Evolutionary conservation across 2,113 vertebrate species (phyloP).

Genomic region (Microtus richardsoni): DNA sequence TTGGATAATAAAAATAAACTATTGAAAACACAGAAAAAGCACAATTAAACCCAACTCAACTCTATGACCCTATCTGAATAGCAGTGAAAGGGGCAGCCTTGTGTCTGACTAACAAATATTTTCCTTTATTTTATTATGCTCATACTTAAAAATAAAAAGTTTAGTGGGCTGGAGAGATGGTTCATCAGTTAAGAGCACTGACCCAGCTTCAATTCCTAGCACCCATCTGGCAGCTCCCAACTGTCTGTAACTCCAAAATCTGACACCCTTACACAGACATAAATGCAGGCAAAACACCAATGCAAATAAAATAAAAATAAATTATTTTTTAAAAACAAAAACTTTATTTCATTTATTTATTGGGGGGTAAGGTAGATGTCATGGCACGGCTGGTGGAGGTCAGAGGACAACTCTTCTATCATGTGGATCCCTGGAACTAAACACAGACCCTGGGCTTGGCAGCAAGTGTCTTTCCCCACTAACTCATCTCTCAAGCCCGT

Average conservation of each 20-base stretch:
- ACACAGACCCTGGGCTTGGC: background rate
- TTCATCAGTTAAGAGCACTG: background rate
- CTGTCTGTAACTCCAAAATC: background rate
- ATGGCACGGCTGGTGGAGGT: background rate
- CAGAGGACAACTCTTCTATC: background rate
- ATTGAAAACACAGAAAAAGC: constrained; percentile 1
- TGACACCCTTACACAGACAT: background rate
- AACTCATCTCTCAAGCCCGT: background rate
- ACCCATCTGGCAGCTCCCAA: background rate
- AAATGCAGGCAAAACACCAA: background rate
- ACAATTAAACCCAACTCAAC: constrained; percentile 19
- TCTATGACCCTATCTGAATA: background rate
- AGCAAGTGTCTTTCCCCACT: too few species aligned
- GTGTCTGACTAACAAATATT: background rate
- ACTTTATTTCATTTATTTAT: background rate
- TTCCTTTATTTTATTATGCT: constrained; percentile 42
- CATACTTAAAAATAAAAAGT: background rate
- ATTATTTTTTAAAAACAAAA: background rate
- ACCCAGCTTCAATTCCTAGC: background rate
- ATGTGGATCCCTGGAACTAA: background rate
- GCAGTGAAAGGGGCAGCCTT: background rate
- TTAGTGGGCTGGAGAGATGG: background rate
- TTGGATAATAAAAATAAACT: constrained; percentile 17
- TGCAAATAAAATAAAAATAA: background rate
- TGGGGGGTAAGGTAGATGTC: background rate